A percentile compares a stretch with the other conserved stretches of the same genome.
phyloP scores from a whole-genome alignment of 2,113 vertebrate species.

The Pelobates fuscus region DNA sequence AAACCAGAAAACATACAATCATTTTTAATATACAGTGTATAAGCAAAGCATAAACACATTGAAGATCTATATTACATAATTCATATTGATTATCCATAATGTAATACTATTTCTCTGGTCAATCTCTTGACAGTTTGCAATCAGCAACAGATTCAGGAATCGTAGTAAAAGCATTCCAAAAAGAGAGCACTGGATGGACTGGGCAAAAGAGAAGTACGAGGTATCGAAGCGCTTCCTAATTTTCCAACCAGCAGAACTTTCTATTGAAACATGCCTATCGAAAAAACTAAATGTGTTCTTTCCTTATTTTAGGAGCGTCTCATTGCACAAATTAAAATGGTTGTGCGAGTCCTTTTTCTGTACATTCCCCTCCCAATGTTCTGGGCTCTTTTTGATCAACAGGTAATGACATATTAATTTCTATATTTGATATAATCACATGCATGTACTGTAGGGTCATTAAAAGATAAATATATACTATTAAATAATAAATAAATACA shows the following conservation, averaged over 20 bases:
- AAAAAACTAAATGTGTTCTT: neutral
- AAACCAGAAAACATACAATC: no score
- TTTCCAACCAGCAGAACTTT: neutral
- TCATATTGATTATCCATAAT: neutral
- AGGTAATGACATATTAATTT: slow-evolving; percentile 74
- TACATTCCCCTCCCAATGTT: slow-evolving; percentile 97
- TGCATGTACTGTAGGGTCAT: no score
- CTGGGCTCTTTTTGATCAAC: slow-evolving; percentile 96
- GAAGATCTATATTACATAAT: neutral
- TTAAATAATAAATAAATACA: no score
- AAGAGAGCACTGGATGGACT: slow-evolving; percentile 93
- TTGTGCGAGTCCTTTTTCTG: slow-evolving; percentile 86
- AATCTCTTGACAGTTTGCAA: slow-evolving; percentile 78
- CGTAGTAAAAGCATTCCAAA: slow-evolving; percentile 76
- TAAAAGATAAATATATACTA: no score
- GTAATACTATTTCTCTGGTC: slow-evolving; percentile 19
- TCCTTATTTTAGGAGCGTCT: slow-evolving; percentile 77
- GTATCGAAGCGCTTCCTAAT: slow-evolving; percentile 62
- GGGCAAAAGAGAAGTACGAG: slow-evolving; percentile 88
- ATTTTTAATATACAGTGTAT: no score
- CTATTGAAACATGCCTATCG: neutral
- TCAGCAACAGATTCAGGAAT: slow-evolving; percentile 84
- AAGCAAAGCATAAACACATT: neutral
- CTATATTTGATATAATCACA: no score
- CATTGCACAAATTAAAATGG: slow-evolving; percentile 91